Percentiles rank a stretch among this genome's conserved stretches.
phyloP scores from a whole-genome alignment of 1,140 invertebrate species.

The Choristoneura fumiferana region DNA sequence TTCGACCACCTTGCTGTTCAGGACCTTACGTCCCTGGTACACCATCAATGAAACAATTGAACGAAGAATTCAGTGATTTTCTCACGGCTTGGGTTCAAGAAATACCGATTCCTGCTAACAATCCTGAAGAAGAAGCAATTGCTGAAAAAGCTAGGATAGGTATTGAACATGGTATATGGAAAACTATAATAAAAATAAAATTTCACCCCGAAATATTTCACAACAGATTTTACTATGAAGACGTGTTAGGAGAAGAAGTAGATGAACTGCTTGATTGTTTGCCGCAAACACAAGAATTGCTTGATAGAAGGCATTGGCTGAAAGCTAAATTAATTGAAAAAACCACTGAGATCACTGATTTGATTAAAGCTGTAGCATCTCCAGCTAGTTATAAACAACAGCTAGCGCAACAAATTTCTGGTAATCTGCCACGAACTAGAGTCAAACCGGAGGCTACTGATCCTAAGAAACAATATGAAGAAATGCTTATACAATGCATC shows the following conservation, averaged over 20 bases:
- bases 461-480: slow-evolving; percentile 36
- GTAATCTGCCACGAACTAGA: slow-evolving; percentile 28
- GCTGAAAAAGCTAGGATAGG: slow-evolving; percentile 37
- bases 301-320: slow-evolving; percentile 34
- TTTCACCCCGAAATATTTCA: slow-evolving; percentile 38
- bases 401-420: slow-evolving; percentile 35
- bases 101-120: slow-evolving; percentile 41
- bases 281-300: slow-evolving; percentile 42
- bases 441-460: slow-evolving; percentile 21
- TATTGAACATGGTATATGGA: slow-evolving; percentile 50
- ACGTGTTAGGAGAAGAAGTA: slow-evolving; percentile 52
- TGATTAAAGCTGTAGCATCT: slow-evolving; percentile 25
- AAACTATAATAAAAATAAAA: slow-evolving; percentile 45
- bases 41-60: slow-evolving; percentile 30
- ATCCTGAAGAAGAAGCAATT: slow-evolving; percentile 29
- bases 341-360: slow-evolving; percentile 37
- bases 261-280: slow-evolving; percentile 44
- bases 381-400: slow-evolving; percentile 41
- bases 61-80: slow-evolving; percentile 44
- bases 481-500: slow-evolving; percentile 42
- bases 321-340: slow-evolving; percentile 51
- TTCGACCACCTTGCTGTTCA: background rate
- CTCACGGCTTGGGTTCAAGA: slow-evolving; percentile 47
- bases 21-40: background rate
- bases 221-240: slow-evolving; percentile 49